phyloP scores from a whole-genome alignment of 2,113 vertebrate genomes.

The Chloropsis cyanopogon region DNA sequence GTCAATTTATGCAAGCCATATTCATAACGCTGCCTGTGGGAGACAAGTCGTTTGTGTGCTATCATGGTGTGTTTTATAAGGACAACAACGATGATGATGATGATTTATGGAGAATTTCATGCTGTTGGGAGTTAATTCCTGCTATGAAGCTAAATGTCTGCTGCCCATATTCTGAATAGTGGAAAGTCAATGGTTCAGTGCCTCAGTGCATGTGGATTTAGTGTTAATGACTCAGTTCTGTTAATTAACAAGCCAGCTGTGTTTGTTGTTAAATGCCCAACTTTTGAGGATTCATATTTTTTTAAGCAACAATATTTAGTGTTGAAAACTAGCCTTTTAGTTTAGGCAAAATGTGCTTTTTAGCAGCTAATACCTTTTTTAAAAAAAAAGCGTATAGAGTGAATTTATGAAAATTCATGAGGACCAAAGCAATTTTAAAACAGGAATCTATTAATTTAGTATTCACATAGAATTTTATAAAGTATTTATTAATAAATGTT shows the following conservation, averaged over 20 bases:
- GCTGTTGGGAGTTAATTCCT: conserved; percentile 28
- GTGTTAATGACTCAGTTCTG: conserved; percentile 61
- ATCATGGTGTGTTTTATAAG: conserved; percentile 7
- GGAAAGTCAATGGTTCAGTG: conserved; percentile 50
- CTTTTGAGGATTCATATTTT: conserved; percentile 68
- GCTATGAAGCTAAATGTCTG: conserved; percentile 37
- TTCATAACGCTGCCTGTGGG: conserved; percentile 5
- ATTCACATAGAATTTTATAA: conserved; percentile 81
- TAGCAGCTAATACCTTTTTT: conserved; percentile 70
- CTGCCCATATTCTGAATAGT: conserved; percentile 37
- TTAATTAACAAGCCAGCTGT: conserved; percentile 68
- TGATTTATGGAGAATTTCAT: conserved; percentile 16
- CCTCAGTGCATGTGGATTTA: conserved; percentile 45
- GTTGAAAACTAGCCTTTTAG: conserved; percentile 67
- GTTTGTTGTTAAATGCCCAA: conserved; percentile 59
- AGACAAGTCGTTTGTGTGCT: conserved; percentile 44
- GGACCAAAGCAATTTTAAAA: conserved; percentile 83
- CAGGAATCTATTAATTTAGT: conserved; percentile 83
- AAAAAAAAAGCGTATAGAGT: conserved; percentile 68
- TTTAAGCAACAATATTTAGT: conserved; percentile 69
- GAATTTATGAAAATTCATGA: conserved; percentile 76
- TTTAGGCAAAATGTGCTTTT: conserved; percentile 74
- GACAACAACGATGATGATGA: neutral
- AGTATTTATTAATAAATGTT: conserved; percentile 86
- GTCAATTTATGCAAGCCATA: conserved; percentile 14